phyloP scores from a whole-genome alignment of 2,113 vertebrate genomes.

The Abramis brama region DNA sequence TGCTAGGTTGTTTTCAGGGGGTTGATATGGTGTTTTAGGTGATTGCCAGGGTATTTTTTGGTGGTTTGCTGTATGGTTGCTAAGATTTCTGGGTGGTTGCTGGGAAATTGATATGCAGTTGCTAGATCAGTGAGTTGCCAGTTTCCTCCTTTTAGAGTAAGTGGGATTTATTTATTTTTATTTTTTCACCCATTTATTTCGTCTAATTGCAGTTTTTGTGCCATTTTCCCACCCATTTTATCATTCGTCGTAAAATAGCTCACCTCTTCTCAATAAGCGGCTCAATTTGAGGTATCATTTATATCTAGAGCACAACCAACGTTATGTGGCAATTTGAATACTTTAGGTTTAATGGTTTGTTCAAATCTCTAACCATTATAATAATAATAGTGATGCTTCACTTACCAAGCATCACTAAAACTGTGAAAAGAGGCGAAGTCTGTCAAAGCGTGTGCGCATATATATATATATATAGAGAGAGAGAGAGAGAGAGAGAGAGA shows the following conservation, averaged over 20 bases:
- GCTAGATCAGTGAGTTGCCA: neutral
- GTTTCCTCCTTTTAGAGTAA: neutral
- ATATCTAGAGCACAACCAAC: neutral
- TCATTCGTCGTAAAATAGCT: neutral
- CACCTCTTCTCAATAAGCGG: neutral
- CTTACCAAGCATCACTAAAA: neutral
- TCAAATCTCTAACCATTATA: neutral
- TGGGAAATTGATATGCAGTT: neutral
- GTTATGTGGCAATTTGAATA: neutral
- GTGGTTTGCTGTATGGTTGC: neutral
- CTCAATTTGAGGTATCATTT: neutral
- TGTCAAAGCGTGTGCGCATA: neutral
- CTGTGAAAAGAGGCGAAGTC: neutral
- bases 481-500: constrained; percentile 23
- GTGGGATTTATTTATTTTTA: neutral
- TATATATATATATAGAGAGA: neutral
- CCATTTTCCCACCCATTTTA: neutral
- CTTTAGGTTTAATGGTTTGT: constrained; percentile 16
- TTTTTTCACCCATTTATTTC: neutral
- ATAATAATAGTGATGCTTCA: neutral
- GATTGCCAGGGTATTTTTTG: neutral
- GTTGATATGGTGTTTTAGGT: neutral
- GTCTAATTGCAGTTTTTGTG: neutral
- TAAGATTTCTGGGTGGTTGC: neutral
- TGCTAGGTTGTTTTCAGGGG: neutral